These are phyloP conservation scores for Ichneumoninae sp. DNA, from an alignment of 2,888 invertebrate species.

Conservation along the genomic window DNA sequence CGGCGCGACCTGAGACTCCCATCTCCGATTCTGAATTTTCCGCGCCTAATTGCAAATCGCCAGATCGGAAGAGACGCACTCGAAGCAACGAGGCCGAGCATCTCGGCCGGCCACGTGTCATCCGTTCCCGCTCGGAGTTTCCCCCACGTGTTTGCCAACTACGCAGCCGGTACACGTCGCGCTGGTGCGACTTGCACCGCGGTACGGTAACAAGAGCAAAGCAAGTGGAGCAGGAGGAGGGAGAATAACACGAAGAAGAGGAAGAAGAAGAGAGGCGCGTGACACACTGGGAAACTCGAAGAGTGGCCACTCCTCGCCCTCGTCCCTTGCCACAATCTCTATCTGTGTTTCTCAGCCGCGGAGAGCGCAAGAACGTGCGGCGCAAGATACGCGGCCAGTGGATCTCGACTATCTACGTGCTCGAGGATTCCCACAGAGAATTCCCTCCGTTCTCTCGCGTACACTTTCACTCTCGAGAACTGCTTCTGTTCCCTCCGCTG, in stretches of 20 bases:
- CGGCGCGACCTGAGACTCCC: too few relatives aligned
- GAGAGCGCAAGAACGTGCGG: conserved; percentile 29
- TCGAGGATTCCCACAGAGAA: conserved; percentile 59
- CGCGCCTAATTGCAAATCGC: too few relatives aligned
- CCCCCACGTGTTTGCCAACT: conserved; percentile 38
- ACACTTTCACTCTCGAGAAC: conserved; percentile 38
- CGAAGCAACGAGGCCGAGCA: background rate
- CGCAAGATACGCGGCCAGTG: conserved; percentile 50
- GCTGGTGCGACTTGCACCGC: conserved; percentile 12
- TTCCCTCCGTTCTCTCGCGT: conserved; percentile 55
- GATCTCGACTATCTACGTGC: conserved; percentile 55
- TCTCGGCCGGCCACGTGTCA: background rate
- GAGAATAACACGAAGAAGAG: conserved; percentile 42
- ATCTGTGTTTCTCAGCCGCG: background rate
- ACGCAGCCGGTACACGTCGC: conserved; percentile 41
- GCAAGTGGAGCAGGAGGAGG: conserved; percentile 17
- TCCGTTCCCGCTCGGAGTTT: conserved; percentile 6
- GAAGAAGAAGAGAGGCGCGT: conserved; percentile 66
- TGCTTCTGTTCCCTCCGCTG: conserved; percentile 9
- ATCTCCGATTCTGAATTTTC: too few relatives aligned
- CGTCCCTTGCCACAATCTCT: conserved; percentile 41
- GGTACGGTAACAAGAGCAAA: conserved; percentile 27
- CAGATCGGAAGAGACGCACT: background rate
- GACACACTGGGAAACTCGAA: conserved; percentile 79
- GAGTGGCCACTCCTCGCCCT: conserved; percentile 56